Evolutionary conservation across 2,888 invertebrate genomes (phyloP).

Genomic region (Carterocephalus palaemon): DNA sequence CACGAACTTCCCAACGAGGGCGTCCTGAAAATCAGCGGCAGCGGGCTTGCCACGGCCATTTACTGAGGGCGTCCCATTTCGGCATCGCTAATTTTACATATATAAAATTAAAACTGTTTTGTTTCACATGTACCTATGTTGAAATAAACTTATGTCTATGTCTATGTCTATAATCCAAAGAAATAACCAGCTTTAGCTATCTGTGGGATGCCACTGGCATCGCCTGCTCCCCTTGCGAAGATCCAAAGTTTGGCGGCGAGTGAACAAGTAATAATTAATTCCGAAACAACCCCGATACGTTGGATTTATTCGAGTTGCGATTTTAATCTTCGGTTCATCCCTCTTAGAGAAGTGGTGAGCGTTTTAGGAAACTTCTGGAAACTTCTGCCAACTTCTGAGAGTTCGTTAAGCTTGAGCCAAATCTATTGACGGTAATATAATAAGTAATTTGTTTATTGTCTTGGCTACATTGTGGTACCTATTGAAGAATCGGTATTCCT

Average conservation of each 20-base stretch:
- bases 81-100: too few relatives aligned
- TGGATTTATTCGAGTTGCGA: constrained; percentile 58
- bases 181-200: not conserved
- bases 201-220: constrained; percentile 27
- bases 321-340: constrained; percentile 43
- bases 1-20: too few relatives aligned
- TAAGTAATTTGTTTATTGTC: too few relatives aligned
- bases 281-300: constrained; percentile 53
- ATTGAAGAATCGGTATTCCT: too few relatives aligned
- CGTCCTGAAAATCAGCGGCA: too few relatives aligned
- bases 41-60: too few relatives aligned
- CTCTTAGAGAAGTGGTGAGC: constrained; percentile 14
- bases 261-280: constrained; percentile 59
- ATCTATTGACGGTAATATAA: too few relatives aligned
- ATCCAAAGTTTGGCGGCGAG: constrained; percentile 41
- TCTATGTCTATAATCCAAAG: constrained; percentile 9
- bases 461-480: too few relatives aligned
- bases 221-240: constrained; percentile 22
- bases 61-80: too few relatives aligned
- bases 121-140: too few relatives aligned
- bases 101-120: too few relatives aligned
- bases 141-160: too few relatives aligned
- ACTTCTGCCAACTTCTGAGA: constrained; percentile 8
- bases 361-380: constrained; percentile 3
- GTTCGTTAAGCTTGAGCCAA: not conserved